Conservation (phyloP, 2,797 vertebrate species). For the Anguilla megastoma region DNA sequence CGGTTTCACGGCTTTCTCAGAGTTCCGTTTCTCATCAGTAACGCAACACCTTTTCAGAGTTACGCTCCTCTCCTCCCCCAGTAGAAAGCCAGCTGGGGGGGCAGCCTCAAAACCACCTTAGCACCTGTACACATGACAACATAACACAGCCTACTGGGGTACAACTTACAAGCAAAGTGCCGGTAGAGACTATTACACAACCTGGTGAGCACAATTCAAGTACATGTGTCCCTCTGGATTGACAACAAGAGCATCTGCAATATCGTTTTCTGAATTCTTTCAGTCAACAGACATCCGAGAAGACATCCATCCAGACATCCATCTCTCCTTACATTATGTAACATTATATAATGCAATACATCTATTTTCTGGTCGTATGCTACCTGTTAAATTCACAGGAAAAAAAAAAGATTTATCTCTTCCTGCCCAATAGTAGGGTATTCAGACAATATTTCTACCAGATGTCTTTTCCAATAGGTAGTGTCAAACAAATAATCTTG, state of each 20-base stretch:
- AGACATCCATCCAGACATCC: neutral
- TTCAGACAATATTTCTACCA: neutral
- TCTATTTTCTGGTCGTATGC: neutral
- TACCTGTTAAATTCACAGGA: neutral
- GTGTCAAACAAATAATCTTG: neutral
- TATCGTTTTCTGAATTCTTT: slow-evolving; percentile 4
- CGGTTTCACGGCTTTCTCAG: too few relatives aligned
- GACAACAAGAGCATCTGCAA: neutral
- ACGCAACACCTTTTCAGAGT: slow-evolving; percentile 8
- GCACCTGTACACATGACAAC: neutral
- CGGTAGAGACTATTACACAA: slow-evolving; percentile 4
- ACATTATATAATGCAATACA: slow-evolving; percentile 14
- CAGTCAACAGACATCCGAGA: neutral
- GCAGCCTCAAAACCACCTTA: neutral
- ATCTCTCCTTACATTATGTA: slow-evolving; percentile 8
- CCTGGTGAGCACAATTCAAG: neutral
- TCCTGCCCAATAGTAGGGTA: neutral
- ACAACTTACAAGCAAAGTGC: neutral
- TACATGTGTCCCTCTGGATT: neutral
- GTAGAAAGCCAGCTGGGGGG: neutral
- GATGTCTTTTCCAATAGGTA: neutral
- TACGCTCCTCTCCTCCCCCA: neutral
- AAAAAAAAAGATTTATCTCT: neutral
- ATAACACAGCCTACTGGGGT: neutral
- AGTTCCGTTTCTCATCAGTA: neutral